These are phyloP conservation scores for Cavia porcellus DNA, from an alignment of 2,113 vertebrate genomes.

Conservation along the genomic window DNA sequence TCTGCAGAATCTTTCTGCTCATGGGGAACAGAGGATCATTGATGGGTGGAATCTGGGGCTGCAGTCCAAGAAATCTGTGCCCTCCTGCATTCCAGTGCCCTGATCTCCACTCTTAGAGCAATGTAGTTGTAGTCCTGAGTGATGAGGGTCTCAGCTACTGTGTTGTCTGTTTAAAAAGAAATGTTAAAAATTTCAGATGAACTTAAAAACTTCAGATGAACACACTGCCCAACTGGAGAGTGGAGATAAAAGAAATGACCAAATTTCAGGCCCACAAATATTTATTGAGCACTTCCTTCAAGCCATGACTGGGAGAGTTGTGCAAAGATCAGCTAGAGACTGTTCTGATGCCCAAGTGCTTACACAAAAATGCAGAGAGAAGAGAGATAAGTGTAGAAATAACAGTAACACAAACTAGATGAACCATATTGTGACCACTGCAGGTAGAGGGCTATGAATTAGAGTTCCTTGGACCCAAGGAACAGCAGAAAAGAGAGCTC, in stretches of 20 bases:
- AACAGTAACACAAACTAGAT: not conserved
- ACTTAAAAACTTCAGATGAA: not conserved
- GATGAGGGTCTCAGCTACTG: not conserved
- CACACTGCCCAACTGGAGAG: not conserved
- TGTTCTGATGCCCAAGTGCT: not conserved
- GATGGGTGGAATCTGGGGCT: not conserved
- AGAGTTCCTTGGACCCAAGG: not conserved
- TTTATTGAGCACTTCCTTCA: not conserved
- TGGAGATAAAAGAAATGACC: not conserved
- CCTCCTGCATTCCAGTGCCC: not conserved
- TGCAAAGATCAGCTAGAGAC: not conserved
- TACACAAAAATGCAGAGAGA: not conserved
- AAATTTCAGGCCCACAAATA: conserved; percentile 1
- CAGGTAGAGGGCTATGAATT: not conserved
- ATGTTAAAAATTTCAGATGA: not conserved
- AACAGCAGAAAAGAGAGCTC: not conserved
- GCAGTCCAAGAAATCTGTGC: not conserved
- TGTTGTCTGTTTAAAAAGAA: conserved; percentile 1
- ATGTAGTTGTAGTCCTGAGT: not conserved
- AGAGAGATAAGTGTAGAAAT: not conserved
- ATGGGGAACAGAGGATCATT: not conserved
- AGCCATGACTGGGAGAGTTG: not conserved
- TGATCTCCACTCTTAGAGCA: not conserved
- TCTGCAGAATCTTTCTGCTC: not conserved
- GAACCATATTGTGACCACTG: not conserved